phyloP scores from a whole-genome alignment of 2,888 invertebrate species.

The Epinotia bilunana region DNA sequence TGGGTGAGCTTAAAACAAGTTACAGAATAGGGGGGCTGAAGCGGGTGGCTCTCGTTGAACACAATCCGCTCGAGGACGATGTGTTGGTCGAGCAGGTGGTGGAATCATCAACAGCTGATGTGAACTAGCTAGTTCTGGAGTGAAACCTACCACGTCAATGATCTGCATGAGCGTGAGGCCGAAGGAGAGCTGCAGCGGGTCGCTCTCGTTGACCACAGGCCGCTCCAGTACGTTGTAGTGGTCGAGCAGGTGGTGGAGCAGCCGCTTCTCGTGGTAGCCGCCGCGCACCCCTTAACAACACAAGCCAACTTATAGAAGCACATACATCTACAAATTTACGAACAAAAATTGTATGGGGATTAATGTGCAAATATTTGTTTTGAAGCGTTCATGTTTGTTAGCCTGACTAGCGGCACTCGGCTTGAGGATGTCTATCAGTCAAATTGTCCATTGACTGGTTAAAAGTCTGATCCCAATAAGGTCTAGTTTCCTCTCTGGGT shows the following conservation, averaged over 20 bases:
- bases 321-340: too few species aligned
- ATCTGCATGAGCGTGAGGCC: constrained; percentile 99
- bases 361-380: too few species aligned
- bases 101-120: constrained; percentile 89
- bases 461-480: too few species aligned
- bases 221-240: constrained; percentile 97
- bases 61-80: constrained; percentile 97
- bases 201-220: constrained; percentile 98
- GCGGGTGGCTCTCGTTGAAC: constrained; percentile 97
- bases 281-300: constrained; percentile 89
- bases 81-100: constrained; percentile 95
- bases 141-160: constrained; percentile 93
- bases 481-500: too few species aligned
- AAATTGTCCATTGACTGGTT: too few species aligned
- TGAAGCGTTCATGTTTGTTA: too few species aligned
- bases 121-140: constrained; percentile 79
- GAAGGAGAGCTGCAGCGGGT: constrained; percentile 97
- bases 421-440: too few species aligned
- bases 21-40: constrained; percentile 97
- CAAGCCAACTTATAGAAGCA: constrained; percentile 27
- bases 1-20: too few species aligned
- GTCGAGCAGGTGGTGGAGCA: constrained; percentile 95
- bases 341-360: too few species aligned
- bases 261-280: constrained; percentile 96
- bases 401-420: too few species aligned